Conservation (phyloP, 1,140 invertebrate species). For the Anagrus nilaparvatae region DNA sequence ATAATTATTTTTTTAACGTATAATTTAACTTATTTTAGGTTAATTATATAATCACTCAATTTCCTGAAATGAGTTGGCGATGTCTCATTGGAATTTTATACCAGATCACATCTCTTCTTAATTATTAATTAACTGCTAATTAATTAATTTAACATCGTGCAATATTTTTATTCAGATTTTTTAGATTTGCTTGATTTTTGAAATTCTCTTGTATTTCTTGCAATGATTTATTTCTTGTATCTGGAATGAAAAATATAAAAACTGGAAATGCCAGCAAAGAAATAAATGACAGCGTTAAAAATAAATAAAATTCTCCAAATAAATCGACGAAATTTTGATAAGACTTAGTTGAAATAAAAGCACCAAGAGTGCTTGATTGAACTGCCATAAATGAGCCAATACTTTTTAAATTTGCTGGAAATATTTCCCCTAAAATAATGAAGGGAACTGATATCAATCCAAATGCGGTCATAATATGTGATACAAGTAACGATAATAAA, state of each 20-base stretch:
- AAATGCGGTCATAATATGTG: conserved; percentile 26
- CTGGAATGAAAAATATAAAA: conserved; percentile 54
- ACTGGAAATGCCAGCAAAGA: conserved; percentile 54
- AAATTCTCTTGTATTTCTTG: conserved; percentile 26
- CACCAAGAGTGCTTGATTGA: conserved; percentile 56
- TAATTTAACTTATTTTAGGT: too few relatives aligned
- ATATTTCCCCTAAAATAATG: conserved; percentile 61
- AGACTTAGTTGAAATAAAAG: conserved; percentile 62
- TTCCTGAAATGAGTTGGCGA: too few relatives aligned
- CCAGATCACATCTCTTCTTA: too few relatives aligned
- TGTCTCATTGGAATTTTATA: too few relatives aligned
- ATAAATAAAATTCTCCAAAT: conserved; percentile 36
- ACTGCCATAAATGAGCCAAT: conserved; percentile 58
- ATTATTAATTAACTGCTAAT: too few relatives aligned
- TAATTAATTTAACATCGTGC: too few relatives aligned
- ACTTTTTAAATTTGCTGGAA: conserved; percentile 56
- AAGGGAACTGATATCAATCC: conserved; percentile 61
- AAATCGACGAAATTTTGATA: conserved; percentile 51
- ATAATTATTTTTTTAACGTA: too few relatives aligned
- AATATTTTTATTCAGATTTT: too few relatives aligned
- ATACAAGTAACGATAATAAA: conserved; percentile 17
- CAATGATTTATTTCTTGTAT: conserved; percentile 73
- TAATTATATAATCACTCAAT: too few relatives aligned
- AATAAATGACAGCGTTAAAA: conserved; percentile 12
- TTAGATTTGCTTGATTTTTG: too few relatives aligned